A percentile compares a stretch with the other conserved stretches of the same genome.
Conservation (phyloP, 2,797 vertebrate genomes). For the Eremophila alpestris region DNA sequence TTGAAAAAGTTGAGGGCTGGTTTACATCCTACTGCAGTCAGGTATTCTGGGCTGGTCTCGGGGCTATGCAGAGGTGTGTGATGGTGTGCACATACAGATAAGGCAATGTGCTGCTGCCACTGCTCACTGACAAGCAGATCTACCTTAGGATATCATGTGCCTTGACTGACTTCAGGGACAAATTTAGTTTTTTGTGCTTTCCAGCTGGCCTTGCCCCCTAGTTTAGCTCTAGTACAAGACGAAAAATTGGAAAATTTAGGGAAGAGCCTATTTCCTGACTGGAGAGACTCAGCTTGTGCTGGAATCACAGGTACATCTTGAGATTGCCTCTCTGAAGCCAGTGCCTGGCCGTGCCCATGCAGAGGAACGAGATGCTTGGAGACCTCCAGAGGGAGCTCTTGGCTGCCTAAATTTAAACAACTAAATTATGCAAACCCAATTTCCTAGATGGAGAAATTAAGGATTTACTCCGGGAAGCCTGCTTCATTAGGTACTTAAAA, state of each 20-base stretch:
- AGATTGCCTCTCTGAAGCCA: not conserved
- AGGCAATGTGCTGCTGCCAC: not conserved
- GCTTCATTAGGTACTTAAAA: slow-evolving; percentile 47
- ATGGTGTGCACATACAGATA: not conserved
- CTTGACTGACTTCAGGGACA: not conserved
- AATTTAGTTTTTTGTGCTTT: not conserved
- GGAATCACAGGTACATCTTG: not conserved
- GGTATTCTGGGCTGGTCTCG: not conserved
- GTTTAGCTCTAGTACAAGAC: not conserved
- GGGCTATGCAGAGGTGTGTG: rapidly evolving
- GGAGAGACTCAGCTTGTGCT: not conserved
- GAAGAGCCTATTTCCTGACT: not conserved
- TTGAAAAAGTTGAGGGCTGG: too few species aligned
- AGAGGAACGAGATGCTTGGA: not conserved
- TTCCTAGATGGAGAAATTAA: slow-evolving; percentile 39
- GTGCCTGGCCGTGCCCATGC: not conserved
- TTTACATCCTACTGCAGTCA: not conserved
- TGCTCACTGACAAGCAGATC: not conserved
- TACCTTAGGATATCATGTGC: too few species aligned
- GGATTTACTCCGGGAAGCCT: slow-evolving; percentile 18
- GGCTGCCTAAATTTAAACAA: slow-evolving; percentile 24
- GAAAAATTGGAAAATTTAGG: not conserved
- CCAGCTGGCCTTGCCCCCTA: not conserved
- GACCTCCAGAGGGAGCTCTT: slow-evolving; percentile 67
- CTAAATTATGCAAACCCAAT: slow-evolving; percentile 23